These are phyloP conservation scores for Channallabes apus DNA, from an alignment of 2,797 vertebrate species.

Conservation along the genomic window DNA sequence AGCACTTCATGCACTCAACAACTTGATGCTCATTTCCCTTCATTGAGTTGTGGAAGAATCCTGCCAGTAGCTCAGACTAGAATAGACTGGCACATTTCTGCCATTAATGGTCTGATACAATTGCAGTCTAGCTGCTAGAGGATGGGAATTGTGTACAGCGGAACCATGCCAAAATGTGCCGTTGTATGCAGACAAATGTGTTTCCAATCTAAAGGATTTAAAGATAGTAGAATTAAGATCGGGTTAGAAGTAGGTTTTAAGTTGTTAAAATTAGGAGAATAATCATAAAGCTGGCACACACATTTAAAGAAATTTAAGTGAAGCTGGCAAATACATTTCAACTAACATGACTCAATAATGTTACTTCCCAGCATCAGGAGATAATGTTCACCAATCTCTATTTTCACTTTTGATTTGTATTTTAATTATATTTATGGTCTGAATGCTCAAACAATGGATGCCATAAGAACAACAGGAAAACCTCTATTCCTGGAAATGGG, in stretches of 20 bases:
- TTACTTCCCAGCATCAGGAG: not conserved
- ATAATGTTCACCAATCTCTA: not conserved
- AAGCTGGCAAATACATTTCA: not conserved
- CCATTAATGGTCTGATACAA: slow-evolving; percentile 8
- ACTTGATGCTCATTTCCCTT: not conserved
- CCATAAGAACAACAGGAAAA: slow-evolving; percentile 21
- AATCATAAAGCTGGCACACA: not conserved
- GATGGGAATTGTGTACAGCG: not conserved
- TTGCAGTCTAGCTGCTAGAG: not conserved
- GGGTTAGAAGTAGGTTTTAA: not conserved
- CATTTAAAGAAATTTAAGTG: not conserved
- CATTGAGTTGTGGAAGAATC: not conserved
- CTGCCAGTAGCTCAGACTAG: not conserved
- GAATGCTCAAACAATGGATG: slow-evolving; percentile 19
- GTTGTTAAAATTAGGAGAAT: not conserved
- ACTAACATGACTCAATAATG: not conserved
- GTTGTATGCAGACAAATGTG: not conserved
- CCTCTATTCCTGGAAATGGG: slow-evolving; percentile 41
- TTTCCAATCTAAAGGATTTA: not conserved
- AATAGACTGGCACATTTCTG: not conserved
- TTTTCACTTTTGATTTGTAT: not conserved
- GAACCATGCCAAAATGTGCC: not conserved
- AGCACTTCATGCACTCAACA: not conserved
- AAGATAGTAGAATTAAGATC: not conserved
- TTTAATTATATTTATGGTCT: not conserved